A percentile compares a stretch with the other conserved stretches of the same genome.
phyloP scores from a whole-genome alignment of 2,888 invertebrate genomes.

The Eupithecia dodoneata region DNA sequence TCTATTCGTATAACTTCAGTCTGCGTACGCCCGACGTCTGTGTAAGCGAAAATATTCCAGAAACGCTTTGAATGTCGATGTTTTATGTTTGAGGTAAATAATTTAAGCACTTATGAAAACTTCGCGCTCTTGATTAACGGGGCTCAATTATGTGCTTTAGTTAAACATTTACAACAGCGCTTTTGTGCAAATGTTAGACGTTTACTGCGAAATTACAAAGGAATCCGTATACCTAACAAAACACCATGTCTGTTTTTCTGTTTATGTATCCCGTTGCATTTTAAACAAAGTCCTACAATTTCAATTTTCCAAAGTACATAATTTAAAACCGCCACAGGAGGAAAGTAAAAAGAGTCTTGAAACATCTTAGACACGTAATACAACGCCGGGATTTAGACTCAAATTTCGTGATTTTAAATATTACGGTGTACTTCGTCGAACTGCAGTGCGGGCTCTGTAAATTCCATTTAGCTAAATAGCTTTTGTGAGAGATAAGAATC shows the following conservation, averaged over 20 bases:
- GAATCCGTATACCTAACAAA: constrained; percentile 41
- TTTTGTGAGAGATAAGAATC: constrained; percentile 83
- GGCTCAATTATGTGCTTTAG: constrained; percentile 77
- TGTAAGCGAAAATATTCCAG: constrained; percentile 76
- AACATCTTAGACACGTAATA: constrained; percentile 74
- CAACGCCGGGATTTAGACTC: constrained; percentile 75
- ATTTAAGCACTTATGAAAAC: constrained; percentile 80
- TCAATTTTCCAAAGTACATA: constrained; percentile 73
- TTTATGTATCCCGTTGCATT: constrained; percentile 46
- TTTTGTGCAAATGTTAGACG: constrained; percentile 68
- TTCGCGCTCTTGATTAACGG: constrained; percentile 79
- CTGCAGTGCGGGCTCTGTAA: constrained; percentile 84
- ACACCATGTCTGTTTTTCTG: constrained; percentile 45
- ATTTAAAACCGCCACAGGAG: constrained; percentile 59
- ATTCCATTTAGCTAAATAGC: constrained; percentile 85
- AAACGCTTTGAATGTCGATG: constrained; percentile 79
- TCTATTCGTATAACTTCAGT: constrained; percentile 74
- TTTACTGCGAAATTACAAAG: constrained; percentile 59
- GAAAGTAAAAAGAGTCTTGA: constrained; percentile 62
- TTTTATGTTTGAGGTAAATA: constrained; percentile 81
- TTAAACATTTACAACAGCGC: constrained; percentile 73
- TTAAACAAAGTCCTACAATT: constrained; percentile 53
- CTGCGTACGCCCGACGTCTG: constrained; percentile 68
- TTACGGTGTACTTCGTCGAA: constrained; percentile 82
- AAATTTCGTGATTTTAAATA: constrained; percentile 83